Conservation (phyloP, 2,797 vertebrate species). For the Propithecus deckenii region DNA sequence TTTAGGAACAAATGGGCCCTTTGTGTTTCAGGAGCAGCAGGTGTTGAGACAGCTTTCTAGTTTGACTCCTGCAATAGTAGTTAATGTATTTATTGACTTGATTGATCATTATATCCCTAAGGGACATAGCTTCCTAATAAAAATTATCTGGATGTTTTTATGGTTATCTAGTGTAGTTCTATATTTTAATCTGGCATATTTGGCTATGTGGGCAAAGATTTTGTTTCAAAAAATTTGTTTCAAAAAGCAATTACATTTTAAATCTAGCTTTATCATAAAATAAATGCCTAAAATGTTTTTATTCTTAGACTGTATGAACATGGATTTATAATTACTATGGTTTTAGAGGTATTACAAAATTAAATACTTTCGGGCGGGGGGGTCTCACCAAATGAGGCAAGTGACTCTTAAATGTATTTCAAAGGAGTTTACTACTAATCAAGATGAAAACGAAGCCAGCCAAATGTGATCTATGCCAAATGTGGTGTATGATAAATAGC, state of each 20-base stretch:
- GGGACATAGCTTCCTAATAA: constrained; percentile 59
- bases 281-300: constrained; percentile 16
- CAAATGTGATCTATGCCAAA: neutral
- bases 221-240: constrained; percentile 23
- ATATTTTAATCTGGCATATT: constrained; percentile 69
- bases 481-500: neutral
- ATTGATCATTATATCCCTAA: constrained; percentile 64
- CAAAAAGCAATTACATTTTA: constrained; percentile 12
- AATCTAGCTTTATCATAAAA: neutral
- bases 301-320: neutral
- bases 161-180: constrained; percentile 61
- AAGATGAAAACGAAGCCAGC: neutral
- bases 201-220: constrained; percentile 49
- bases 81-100: constrained; percentile 74
- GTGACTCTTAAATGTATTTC: neutral
- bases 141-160: constrained; percentile 63
- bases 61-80: constrained; percentile 58
- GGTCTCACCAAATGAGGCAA: neutral
- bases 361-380: neutral
- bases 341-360: neutral
- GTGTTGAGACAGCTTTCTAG: constrained; percentile 75
- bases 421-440: constrained; percentile 3
- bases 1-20: constrained; percentile 71
- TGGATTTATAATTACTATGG: neutral
- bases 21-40: constrained; percentile 81